Base-by-base conservation (phyloP, 2,797 vertebrate genomes). In the Platalea minor region DNA sequence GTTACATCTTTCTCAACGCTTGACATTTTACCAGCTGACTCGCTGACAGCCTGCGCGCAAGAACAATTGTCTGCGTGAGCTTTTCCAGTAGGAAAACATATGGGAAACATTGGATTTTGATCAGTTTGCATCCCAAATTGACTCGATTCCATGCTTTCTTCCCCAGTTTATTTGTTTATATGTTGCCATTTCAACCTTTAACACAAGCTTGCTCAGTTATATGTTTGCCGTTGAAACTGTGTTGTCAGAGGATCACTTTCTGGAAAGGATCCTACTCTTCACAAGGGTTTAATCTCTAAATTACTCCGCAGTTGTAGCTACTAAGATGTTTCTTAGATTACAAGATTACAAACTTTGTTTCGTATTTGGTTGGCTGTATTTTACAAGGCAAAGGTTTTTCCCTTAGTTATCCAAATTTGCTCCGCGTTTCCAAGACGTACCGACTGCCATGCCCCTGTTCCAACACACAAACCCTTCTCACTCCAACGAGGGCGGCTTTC, bases 381-480 rank as follows among this genome's bases (percentile, higher is more conserved):
- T 89, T 85, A 28, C 13, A 19, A 53, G 59, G 48, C 61, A 91
- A 91, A 91, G 77, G 48, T 78, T 84, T 43, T 74, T 79, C 37
- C 53, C 60, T 35, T 45, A 11, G 2, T 59, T 45, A 29, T 13
- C 68, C 63, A 84, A 7, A 43, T 64, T 87, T 37, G 33, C 70
- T 86, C 61, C 56, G 5, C 29, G 2, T 70, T 56, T 70, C 88
- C 51, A 24, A 26, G 45, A 33, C 1, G 7, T 11, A 1, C 31
- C 0, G 0, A 28, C 61, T 23, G 60, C 68, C 4, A 0, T 63
- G 59, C 46, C 31, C n/a, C 5, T 0, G 4, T 41, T 60, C 37
- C 16, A 26, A 2, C 43, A 21, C 65, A 7, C 56, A 60, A 78
- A 67, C 54, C 26, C 14, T 54, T 43, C 59, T 63, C 4, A 2